These are phyloP conservation scores for Pegoplata infirma DNA, from an alignment of 2,888 invertebrate species.

Conservation along the genomic window DNA sequence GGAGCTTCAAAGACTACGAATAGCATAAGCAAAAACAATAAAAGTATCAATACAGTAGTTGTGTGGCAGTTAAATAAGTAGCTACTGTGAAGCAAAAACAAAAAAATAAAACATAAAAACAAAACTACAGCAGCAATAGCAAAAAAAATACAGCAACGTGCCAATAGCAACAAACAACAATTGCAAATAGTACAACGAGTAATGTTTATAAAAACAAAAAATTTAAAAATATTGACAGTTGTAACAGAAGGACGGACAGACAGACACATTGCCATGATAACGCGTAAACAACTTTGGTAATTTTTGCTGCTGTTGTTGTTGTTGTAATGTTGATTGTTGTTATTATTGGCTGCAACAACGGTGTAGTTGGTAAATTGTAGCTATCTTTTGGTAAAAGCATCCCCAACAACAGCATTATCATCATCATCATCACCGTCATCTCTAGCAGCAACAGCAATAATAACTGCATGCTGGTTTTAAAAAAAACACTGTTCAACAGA, in stretches of 20 bases:
- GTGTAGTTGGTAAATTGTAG: background rate
- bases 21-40: conserved; percentile 47
- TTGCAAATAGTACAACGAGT: conserved; percentile 13
- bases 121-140: conserved; percentile 8
- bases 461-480: conserved; percentile 45
- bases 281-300: conserved; percentile 38
- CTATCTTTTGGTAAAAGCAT: background rate
- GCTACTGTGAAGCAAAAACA: conserved; percentile 26
- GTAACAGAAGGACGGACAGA: conserved; percentile 34
- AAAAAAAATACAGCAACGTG: conserved; percentile 20
- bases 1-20: conserved; percentile 43
- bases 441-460: conserved; percentile 33
- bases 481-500: too few relatives aligned
- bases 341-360: background rate
- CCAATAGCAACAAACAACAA: conserved; percentile 42
- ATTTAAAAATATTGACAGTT: conserved; percentile 45
- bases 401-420: conserved; percentile 10
- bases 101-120: background rate
- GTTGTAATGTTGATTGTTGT: background rate
- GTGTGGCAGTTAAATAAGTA: conserved; percentile 47
- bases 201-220: conserved; percentile 14
- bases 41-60: conserved; percentile 55
- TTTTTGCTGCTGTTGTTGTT: conserved; percentile 21
- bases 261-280: conserved; percentile 45
- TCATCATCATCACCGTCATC: conserved; percentile 13